These are phyloP conservation scores for Glyphotaelius pellucidus DNA, from an alignment of 2,888 invertebrate species.

Conservation along the genomic window DNA sequence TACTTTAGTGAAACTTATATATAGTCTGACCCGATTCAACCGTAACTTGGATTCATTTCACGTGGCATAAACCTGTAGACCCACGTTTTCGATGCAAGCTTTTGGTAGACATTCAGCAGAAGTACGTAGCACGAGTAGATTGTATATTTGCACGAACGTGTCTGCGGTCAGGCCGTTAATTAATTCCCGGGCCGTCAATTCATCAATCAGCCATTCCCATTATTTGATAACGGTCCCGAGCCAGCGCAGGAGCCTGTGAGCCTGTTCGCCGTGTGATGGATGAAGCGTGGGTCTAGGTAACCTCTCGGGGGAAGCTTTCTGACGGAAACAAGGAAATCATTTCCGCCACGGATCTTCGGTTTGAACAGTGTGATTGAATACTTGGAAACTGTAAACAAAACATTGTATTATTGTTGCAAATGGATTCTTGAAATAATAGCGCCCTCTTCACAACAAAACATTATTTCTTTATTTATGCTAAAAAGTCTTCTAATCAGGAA, in stretches of 20 bases:
- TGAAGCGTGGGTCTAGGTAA: background rate
- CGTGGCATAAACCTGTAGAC: background rate
- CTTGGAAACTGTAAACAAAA: background rate
- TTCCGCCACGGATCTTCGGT: background rate
- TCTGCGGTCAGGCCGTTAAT: constrained; percentile 35
- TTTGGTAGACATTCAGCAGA: background rate
- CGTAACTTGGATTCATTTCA: background rate
- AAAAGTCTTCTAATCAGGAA: too few species aligned
- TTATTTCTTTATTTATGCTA: too few species aligned
- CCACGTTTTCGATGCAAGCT: background rate
- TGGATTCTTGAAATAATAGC: background rate
- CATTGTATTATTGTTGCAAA: background rate
- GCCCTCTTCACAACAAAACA: background rate
- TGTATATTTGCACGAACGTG: background rate
- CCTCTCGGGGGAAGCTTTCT: background rate
- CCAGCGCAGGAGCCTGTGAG: constrained; percentile 4
- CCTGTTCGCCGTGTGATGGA: background rate
- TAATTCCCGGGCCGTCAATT: constrained; percentile 13
- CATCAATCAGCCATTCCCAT: constrained; percentile 35
- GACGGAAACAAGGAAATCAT: background rate
- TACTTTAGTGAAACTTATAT: too few species aligned
- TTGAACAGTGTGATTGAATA: background rate
- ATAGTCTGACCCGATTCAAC: too few species aligned
- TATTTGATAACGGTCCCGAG: constrained; percentile 31
- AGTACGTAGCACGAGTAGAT: background rate